A percentile compares a stretch with the other conserved stretches of the same genome.
Conservation (phyloP, 1,140 invertebrate species). For the Drosophila baimaii region DNA sequence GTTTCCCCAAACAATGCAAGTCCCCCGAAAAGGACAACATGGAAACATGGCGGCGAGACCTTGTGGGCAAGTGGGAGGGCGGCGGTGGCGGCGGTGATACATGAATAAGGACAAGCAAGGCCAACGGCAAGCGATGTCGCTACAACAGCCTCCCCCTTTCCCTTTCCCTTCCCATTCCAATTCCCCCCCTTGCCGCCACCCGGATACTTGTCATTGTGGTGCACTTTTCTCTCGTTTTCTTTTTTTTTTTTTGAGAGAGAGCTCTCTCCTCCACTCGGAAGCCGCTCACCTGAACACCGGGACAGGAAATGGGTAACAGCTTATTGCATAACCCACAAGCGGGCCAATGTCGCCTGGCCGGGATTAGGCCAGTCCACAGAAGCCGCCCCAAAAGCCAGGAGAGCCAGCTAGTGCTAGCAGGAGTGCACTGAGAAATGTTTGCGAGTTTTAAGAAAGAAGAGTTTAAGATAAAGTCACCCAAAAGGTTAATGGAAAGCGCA, state of each 20-base stretch:
- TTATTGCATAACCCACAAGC: conserved; percentile 64
- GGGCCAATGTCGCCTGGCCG: conserved; percentile 42
- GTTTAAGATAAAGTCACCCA: too few relatives aligned
- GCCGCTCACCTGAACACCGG: conserved; percentile 61
- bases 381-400: conserved; percentile 14
- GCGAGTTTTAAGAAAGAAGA: too few relatives aligned
- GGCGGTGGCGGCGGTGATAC: conserved; percentile 13
- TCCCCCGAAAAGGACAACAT: conserved; percentile 50
- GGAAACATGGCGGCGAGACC: conserved; percentile 50
- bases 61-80: conserved; percentile 34
- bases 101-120: conserved; percentile 70
- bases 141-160: conserved; percentile 4
- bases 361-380: conserved; percentile 38
- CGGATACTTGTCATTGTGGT: conserved; percentile 58
- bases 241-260: conserved; percentile 12
- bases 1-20: conserved; percentile 66
- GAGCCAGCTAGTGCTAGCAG: not conserved
- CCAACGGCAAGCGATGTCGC: conserved; percentile 46
- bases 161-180: not conserved
- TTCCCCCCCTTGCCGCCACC: conserved; percentile 7
- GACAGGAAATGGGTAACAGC: conserved; percentile 60
- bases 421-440: not conserved
- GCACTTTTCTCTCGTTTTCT: conserved; percentile 53
- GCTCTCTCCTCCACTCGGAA: conserved; percentile 54
- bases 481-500: too few relatives aligned